phyloP scores from a whole-genome alignment of 1,140 invertebrate genomes.

The Drosophila nasuta region DNA sequence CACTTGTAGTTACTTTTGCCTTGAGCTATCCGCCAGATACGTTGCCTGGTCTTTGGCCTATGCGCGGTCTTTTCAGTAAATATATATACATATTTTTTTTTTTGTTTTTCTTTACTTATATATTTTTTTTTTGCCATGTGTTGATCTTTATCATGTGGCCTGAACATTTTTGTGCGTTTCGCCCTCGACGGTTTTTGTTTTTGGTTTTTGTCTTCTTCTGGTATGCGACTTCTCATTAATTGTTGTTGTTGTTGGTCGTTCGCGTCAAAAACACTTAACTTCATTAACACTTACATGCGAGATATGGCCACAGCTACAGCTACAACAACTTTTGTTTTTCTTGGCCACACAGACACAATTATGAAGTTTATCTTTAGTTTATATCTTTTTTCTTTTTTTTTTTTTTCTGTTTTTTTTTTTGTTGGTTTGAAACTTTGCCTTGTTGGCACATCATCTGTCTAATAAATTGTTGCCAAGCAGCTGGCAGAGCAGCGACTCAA shows the following conservation, averaged over 20 bases:
- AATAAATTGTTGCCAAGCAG: constrained; percentile 64
- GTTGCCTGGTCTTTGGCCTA: constrained; percentile 39
- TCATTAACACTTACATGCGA: constrained; percentile 82
- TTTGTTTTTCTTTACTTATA: constrained; percentile 5
- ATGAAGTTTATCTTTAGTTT: constrained; percentile 80
- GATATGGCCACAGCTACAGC: constrained; percentile 53
- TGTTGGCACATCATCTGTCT: constrained; percentile 72
- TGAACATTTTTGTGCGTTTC: constrained; percentile 60
- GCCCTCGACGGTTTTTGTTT: constrained; percentile 37
- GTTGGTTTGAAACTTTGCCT: constrained; percentile 50
- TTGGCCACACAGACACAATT: constrained; percentile 75
- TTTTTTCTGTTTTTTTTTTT: background rate
- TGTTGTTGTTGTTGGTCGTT: constrained; percentile 67
- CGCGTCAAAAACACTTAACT: constrained; percentile 81
- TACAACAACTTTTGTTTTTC: constrained; percentile 61
- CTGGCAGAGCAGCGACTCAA: constrained; percentile 27
- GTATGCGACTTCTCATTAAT: constrained; percentile 79
- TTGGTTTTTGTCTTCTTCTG: constrained; percentile 28
- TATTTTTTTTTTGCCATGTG: constrained; percentile 59
- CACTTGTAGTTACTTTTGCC: constrained; percentile 31
- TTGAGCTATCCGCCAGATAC: constrained; percentile 33
- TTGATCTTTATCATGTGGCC: constrained; percentile 71
- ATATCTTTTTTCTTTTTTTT: constrained; percentile 57
- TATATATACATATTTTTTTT: background rate
- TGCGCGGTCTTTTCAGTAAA: constrained; percentile 13